Conservation (phyloP, 1,140 invertebrate genomes). For the Tetragnatha versicolor region DNA sequence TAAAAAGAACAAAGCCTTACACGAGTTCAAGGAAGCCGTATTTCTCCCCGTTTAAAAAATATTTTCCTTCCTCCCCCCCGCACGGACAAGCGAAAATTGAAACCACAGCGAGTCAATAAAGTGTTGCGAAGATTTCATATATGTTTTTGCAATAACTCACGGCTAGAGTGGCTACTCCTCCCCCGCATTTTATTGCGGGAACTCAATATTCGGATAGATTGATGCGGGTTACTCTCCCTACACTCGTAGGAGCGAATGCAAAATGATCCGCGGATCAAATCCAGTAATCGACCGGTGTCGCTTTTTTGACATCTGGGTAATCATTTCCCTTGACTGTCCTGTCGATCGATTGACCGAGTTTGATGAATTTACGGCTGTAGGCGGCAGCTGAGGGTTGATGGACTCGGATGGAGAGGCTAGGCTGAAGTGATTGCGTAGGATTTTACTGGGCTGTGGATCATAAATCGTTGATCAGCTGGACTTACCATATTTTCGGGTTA, state of each 20-base stretch:
- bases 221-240: constrained; percentile 6
- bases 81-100: constrained; percentile 31
- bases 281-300: constrained; percentile 48
- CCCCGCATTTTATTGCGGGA: constrained; percentile 52
- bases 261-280: constrained; percentile 47
- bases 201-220: constrained; percentile 42
- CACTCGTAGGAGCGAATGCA: constrained; percentile 38
- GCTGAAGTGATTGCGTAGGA: no score
- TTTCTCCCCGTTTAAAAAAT: no score
- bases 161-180: constrained; percentile 29
- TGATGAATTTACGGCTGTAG: constrained; percentile 5
- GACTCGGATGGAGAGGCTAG: no score
- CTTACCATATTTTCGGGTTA: no score
- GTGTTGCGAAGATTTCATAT: constrained; percentile 36
- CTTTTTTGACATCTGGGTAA: constrained; percentile 42
- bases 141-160: constrained; percentile 43
- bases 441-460: no score
- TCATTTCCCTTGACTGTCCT: constrained; percentile 44
- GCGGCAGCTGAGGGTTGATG: no score
- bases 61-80: not conserved
- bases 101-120: constrained; percentile 45
- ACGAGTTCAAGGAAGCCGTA: no score
- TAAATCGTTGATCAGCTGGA: no score
- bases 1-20: no score
- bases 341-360: not conserved